Evolutionary conservation across 2,797 vertebrate species (phyloP), one percentile per base, ranked within the genome.

Genomic region (Champsocephalus esox): DNA sequence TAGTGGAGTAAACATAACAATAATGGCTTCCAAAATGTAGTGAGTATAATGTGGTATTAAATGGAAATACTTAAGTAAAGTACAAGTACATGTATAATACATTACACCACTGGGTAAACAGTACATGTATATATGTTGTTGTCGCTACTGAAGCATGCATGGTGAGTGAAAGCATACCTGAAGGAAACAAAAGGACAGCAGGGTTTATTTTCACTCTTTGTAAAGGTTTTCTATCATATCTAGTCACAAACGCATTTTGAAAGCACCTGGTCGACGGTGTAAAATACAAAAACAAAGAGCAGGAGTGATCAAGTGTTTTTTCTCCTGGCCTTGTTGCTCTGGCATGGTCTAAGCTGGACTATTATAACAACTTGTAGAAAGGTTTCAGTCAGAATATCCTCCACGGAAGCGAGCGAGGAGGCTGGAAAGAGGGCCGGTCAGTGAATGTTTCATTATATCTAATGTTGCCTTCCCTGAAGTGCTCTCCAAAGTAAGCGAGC

Each of bases 361-460:
- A 68, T 81, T 86, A 56, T 56, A 79, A 80, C 75, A 81, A 48
- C 51, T 66, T 85, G 79, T 44, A 87, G 84, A 91, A 89, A 85
- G 83, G 75, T 82, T 88, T 83, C 81, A 91, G 85, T 90, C 87
- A 91, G 87, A 90, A 88, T 87, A 69, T 87, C 76, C 86, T 87
- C 87, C 38, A 64, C 87, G 70, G 76, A 82, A 75, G 89, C 45
- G 73, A 85, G 83, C 9, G 81, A 86, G 74, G 93, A 95, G 94
- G 94, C 88, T 94, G 94, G 93, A 90, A 86, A 80, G 85, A 94
- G 94, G 91, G 92, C 93, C 87, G 95, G 94, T 95, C 96, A 96
- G 92, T 97, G 96, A 98, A 97, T 97, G 96, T 96, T 94, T 96
- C 95, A 95, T 97, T 98, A 96, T 97, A 96, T 96, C 95, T 96